These are phyloP conservation scores for Dicerorhinus sumatrensis DNA, from an alignment of 2,113 vertebrate genomes.

Conservation along the genomic window DNA sequence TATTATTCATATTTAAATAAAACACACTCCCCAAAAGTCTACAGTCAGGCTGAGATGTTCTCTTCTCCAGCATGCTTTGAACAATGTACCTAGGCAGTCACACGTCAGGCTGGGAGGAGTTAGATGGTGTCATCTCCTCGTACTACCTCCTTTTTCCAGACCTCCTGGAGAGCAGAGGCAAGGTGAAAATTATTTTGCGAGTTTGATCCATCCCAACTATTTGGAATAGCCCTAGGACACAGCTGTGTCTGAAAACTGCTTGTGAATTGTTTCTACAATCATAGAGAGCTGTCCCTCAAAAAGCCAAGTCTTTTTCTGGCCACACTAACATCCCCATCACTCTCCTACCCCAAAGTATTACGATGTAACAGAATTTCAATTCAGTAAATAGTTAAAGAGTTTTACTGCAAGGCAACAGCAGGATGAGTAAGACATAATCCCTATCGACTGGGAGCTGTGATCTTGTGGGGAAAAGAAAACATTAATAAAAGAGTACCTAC, in stretches of 20 bases:
- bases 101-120: not conserved
- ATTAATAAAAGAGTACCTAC: not conserved
- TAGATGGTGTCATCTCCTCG: not conserved
- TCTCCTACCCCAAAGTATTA: not conserved
- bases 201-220: not conserved
- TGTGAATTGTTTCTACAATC: constrained; percentile 45
- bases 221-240: not conserved
- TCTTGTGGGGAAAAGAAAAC: not conserved
- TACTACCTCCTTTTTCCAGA: not conserved
- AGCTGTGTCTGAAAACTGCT: not conserved
- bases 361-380: constrained; percentile 9
- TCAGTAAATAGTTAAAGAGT: not conserved
- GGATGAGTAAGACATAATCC: not conserved
- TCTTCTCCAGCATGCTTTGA: constrained; percentile 27
- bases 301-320: not conserved
- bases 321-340: not conserved
- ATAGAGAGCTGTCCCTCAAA: constrained; percentile 40
- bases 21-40: constrained; percentile 48
- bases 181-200: constrained; percentile 49
- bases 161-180: not conserved
- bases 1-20: constrained; percentile 48
- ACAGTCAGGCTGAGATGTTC: not conserved
- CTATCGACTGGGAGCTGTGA: not conserved
- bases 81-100: not conserved
- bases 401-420: not conserved